These are phyloP conservation scores for Orius insidiosus DNA, from an alignment of 1,140 invertebrate genomes.

Conservation along the genomic window DNA sequence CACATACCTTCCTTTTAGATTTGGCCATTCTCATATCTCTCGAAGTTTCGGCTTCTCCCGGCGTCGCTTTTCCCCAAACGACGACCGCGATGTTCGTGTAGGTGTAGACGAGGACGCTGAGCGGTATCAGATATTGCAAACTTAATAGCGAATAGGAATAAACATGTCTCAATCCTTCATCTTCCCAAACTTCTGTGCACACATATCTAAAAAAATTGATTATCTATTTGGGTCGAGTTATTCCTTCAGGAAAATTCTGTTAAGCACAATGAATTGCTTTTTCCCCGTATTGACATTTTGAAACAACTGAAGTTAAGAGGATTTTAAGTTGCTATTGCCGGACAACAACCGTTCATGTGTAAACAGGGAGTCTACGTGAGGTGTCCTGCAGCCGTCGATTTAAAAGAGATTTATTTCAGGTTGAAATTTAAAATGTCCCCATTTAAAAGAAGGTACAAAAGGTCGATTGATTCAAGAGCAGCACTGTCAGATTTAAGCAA, in stretches of 20 bases:
- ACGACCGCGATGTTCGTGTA: slow-evolving; percentile 71
- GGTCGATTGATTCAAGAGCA: no score
- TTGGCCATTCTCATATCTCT: slow-evolving; percentile 65
- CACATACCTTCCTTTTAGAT: slow-evolving; percentile 72
- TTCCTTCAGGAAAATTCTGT: no score
- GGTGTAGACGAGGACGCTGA: slow-evolving; percentile 67
- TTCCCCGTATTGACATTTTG: no score
- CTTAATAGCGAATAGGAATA: slow-evolving; percentile 63
- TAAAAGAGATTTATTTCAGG: no score
- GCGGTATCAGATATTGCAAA: slow-evolving; percentile 71
- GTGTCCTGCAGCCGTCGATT: no score
- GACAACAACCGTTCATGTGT: no score
- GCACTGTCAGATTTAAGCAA: no score
- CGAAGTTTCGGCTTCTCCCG: slow-evolving; percentile 66
- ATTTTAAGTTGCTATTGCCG: not conserved
- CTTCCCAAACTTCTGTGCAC: slow-evolving; percentile 46
- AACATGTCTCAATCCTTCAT: slow-evolving; percentile 34
- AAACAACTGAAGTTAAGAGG: not conserved
- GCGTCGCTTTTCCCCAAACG: slow-evolving; percentile 73
- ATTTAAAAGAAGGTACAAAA: no score
- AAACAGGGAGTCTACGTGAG: no score
- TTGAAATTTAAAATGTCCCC: no score
- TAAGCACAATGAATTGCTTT: no score
- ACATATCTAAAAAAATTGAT: slow-evolving; percentile 35
- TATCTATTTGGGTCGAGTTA: no score